Evolutionary conservation across 2,113 vertebrate genomes (phyloP).

Genomic region (Nyctibius bracteatus): DNA sequence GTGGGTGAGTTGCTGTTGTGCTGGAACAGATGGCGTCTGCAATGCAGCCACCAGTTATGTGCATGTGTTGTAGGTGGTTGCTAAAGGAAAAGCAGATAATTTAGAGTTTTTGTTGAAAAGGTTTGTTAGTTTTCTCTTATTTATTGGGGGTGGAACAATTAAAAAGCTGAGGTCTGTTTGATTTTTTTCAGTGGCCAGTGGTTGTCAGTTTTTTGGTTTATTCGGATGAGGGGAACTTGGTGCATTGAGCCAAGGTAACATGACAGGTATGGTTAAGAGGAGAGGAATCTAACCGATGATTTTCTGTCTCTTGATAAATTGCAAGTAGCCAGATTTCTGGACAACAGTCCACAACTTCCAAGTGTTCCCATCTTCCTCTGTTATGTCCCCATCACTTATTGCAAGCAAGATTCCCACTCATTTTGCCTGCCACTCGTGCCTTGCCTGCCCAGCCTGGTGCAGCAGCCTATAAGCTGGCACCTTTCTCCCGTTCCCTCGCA

Average conservation of each 20-base stretch:
- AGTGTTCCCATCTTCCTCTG: not conserved
- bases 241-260: not conserved
- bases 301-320: not conserved
- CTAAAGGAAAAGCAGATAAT: constrained; percentile 16
- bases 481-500: rapidly evolving
- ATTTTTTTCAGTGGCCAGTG: not conserved
- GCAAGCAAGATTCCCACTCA: not conserved
- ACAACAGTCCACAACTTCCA: not conserved
- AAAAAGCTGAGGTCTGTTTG: not conserved
- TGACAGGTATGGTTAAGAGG: not conserved
- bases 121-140: not conserved
- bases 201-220: not conserved
- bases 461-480: not conserved
- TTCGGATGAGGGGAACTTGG: not conserved
- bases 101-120: not conserved
- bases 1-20: constrained; percentile 52
- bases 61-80: constrained; percentile 37
- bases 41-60: constrained; percentile 21
- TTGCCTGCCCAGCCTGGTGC: not conserved
- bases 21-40: constrained; percentile 58
- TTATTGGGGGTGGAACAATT: not conserved
- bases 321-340: not conserved
- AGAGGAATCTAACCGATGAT: not conserved
- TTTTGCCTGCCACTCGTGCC: rapidly evolving
- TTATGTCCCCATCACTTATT: not conserved